phyloP scores from a whole-genome alignment of 2,797 vertebrate genomes.

The Lacerta bilineata region DNA sequence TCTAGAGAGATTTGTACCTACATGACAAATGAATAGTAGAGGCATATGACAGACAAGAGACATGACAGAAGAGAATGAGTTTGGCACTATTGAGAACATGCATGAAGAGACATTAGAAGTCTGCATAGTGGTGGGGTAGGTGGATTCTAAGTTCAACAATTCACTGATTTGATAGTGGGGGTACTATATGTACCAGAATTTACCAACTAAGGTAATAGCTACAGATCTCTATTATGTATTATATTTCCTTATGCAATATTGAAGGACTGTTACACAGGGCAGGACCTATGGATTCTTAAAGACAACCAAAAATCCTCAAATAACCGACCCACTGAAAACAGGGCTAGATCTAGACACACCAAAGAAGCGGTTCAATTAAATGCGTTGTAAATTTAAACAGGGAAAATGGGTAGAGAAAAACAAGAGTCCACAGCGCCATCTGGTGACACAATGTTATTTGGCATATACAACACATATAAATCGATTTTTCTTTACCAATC shows the following conservation, averaged over 20 bases:
- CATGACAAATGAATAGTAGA: too few relatives aligned
- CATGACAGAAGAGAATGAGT: neutral
- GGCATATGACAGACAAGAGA: neutral
- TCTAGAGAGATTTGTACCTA: neutral
- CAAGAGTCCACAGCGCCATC: too few relatives aligned
- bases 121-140: too few relatives aligned
- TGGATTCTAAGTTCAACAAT: too few relatives aligned
- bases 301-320: constrained; percentile 46
- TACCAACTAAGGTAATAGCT: neutral
- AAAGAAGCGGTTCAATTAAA: too few relatives aligned
- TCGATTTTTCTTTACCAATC: too few relatives aligned
- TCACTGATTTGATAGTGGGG: neutral
- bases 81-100: neutral
- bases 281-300: constrained; percentile 47
- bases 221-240: neutral
- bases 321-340: constrained; percentile 47
- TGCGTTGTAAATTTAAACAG: too few relatives aligned
- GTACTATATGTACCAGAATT: neutral
- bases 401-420: too few relatives aligned
- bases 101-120: neutral
- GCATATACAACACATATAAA: too few relatives aligned
- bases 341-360: too few relatives aligned
- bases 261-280: constrained; percentile 14
- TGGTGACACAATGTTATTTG: neutral
- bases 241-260: constrained; percentile 38